A percentile compares a stretch with the other conserved stretches of the same genome.
These are phyloP conservation scores for Bufo bufo DNA, from an alignment of 2,113 vertebrate species.

Conservation along the genomic window DNA sequence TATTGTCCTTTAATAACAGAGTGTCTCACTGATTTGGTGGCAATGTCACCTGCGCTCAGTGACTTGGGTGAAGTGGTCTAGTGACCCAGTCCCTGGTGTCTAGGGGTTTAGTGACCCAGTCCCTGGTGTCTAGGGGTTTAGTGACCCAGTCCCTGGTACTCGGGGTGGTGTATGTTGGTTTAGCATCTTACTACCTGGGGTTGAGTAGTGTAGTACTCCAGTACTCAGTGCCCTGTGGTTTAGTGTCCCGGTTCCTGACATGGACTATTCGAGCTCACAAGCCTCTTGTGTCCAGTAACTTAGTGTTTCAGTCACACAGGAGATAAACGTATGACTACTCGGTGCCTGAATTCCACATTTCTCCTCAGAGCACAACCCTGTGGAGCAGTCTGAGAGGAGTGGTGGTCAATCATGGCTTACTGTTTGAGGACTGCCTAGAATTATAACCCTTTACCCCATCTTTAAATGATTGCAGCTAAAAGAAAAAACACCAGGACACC, in stretches of 20 bases:
- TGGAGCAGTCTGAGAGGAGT: too few species aligned
- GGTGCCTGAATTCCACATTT: too few species aligned
- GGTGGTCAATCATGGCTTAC: too few species aligned
- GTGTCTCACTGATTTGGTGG: background rate
- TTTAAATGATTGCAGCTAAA: too few species aligned
- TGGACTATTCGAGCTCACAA: background rate
- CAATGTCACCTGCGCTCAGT: background rate
- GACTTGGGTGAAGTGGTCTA: background rate
- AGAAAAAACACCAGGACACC: too few species aligned
- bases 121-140: background rate
- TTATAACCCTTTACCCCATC: too few species aligned
- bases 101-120: too few species aligned
- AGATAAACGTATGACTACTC: too few species aligned
- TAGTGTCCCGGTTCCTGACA: background rate
- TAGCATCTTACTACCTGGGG: background rate
- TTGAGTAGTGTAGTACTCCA: background rate
- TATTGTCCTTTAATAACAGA: background rate
- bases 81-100: background rate
- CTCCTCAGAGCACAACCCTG: too few species aligned
- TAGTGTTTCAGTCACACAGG: too few species aligned
- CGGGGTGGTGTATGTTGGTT: background rate
- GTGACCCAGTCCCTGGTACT: background rate
- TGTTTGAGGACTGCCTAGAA: too few species aligned
- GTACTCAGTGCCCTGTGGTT: background rate
- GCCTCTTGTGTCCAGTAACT: background rate